Evolutionary conservation across 2,888 invertebrate genomes (phyloP), one percentile per base, ranked within the genome.

Genomic region (Thumatha senex): DNA sequence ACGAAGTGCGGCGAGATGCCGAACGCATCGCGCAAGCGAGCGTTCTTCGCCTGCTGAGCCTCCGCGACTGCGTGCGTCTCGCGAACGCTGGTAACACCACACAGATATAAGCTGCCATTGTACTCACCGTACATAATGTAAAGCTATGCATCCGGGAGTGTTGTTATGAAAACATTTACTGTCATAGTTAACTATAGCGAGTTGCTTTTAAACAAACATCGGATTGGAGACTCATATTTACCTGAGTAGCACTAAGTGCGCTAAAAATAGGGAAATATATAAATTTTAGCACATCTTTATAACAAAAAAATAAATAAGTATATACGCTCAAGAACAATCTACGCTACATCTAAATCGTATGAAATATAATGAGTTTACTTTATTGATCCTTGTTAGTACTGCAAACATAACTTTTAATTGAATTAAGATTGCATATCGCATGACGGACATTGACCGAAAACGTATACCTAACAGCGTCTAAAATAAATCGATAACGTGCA

Each of bases 51-150:
- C 76, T 97, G 96, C 82, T 98, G 98, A 18, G 98, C 98, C 84
- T 98, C 98, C 0, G 99, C 98, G 61, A 98, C 95, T 85, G 98
- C 97, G 92, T 99, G 99, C 41, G 98, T 98, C 82, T 98, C 98
- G 57, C 96, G 96, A 57, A 97, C 97, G 88, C 98, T 98, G 91
- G 36, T 11, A 31, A 5, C 3, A 54, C 39, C 36, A 48, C 45
- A 48, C 40, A 35, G 54, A 55, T 45, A 56, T 47, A 33, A 35
- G n/a, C 14, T 11, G 5, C 34, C 33, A 24, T 34, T 34, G 34
- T 43, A 43, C 18, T 29, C 12, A 7, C 9, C 34, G 5, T 34
- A 15, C 34, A 31, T n/a, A 43, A 15, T 43, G 42, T 34, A 42
- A 54, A 48, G 13, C 35, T 18, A 50, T 7, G 11, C 46, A 10